Base-by-base conservation (phyloP, 2,888 invertebrate species). In the Melolontha melolontha region DNA sequence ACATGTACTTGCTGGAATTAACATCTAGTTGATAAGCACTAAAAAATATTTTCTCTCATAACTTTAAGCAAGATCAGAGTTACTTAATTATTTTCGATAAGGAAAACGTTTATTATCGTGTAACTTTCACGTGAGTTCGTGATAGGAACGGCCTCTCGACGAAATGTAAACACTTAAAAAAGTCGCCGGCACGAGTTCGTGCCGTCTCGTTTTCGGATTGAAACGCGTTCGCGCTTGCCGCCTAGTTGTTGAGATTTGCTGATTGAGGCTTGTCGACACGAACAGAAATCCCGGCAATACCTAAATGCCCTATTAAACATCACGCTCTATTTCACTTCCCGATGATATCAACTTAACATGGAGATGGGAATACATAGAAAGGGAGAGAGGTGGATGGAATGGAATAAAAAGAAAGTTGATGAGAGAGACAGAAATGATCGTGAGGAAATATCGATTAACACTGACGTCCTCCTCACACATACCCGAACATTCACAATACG, bases 231-330 rank as follows among this genome's bases (percentile, higher is more conserved):
- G 49, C 49, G 11, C 49, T 14, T 5, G 16, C 49, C 10, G 49
- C 12, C 51, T 29, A 4, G 22, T 52, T 14, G 34, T 52, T 29
- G 29, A 29, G 51, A 52, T 52, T 52, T 52, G 51, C 51, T 29
- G 51, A 52, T 52, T 52, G 12, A 34, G 51, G 34, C 29, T 34
- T 52, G 51, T 52, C 51, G 51, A 52, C 51, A 52, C 51, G 51
- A 52, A 52, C 51, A 29, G 34, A 52, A 52, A 52, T 52, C 39
- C 51, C 51, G 51, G 29, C 51, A 29, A 52, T 52, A 52, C 51
- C 34, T 52, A 52, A 52, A 52, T 29, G 51, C 51, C 29, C 51
- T 52, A 52, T 52, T 52, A 52, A 52, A 52, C 51, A 52, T 52
- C 29, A 52, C 51, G 51, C 51, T 52, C 51, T 52, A 52, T 29